Evolutionary conservation across 2,113 vertebrate genomes (phyloP), one percentile per base, ranked within the genome.

Genomic region (Chionomys nivalis): DNA sequence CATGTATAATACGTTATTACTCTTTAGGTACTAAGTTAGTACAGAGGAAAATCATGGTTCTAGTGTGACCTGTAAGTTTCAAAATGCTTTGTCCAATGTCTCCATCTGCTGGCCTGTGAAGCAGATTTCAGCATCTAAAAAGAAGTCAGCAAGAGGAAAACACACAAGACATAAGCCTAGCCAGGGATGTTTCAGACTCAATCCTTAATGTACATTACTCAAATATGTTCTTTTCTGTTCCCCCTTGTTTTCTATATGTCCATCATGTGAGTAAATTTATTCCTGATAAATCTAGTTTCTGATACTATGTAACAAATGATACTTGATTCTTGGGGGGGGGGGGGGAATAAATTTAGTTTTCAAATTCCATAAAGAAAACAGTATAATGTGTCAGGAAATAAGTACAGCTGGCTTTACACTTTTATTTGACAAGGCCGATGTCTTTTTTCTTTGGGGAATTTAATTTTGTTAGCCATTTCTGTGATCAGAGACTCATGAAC

Each of bases 51-150:
- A 89, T 4, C 3, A 0, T 33, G 44, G 21, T 47, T 88, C 13
- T 55, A 44, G 61, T 83, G 13, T 55, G 52, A 26, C 14, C 39
- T 55, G 9, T 42, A 63, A 65, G 14, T 58, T 87, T 95, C 68
- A 21, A 55, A 96, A 96, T 95, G 91, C 65, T 85, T 97, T 97
- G 52, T 97, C 39, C 70, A 82, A 96, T 96, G 82, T 94, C 97
- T 87, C 97, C 98, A 94, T 94, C 96, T 97, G 52, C 95, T 98
- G 98, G 97, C 42, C 90, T 90, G 47, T 28, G 14, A 93, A 93
- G 78, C 92, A 61, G n/a, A 83, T 17, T 94, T 92, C 66, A 82
- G 58, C 4, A 33, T 93, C 26, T 33, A 44, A 7, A 42, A 26
- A 28, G 7, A 4, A 63, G 55, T n/a, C 39, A 47, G n/a, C 39